Conservation (phyloP, 1,140 invertebrate species). For the Euura lappo region DNA sequence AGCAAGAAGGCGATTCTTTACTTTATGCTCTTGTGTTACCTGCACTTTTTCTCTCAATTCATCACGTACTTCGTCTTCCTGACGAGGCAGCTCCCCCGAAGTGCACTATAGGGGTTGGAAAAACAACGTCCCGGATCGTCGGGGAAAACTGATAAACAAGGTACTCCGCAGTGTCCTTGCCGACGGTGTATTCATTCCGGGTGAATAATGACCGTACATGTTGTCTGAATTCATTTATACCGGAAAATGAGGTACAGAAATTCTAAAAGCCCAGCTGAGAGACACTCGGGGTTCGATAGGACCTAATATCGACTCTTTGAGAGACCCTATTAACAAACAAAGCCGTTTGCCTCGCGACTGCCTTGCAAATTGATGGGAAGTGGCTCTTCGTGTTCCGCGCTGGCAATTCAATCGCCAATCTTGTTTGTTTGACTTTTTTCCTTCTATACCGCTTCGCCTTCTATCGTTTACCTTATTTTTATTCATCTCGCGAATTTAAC, state of each 20-base stretch:
- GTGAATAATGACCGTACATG: too few species aligned
- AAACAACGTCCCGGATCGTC: background rate
- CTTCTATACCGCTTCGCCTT: background rate
- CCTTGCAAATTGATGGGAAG: background rate
- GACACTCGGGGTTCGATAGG: background rate
- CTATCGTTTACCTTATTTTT: background rate
- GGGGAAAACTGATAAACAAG: background rate
- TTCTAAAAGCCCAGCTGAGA: background rate
- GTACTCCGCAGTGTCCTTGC: background rate
- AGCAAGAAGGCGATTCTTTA: too few species aligned
- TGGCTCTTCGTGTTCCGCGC: background rate
- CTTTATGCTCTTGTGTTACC: too few species aligned
- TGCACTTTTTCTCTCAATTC: too few species aligned
- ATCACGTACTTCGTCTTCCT: too few species aligned
- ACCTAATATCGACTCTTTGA: background rate
- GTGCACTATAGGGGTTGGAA: background rate
- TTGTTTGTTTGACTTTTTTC: background rate
- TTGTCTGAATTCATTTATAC: too few species aligned
- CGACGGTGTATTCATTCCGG: too few species aligned
- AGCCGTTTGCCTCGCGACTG: background rate
- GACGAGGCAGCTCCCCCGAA: background rate
- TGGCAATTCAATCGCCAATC: background rate
- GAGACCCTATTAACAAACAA: slow-evolving; percentile 5
- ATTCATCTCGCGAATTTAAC: background rate
- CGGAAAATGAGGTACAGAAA: too few species aligned